Conservation (phyloP, 2,888 invertebrate species). For the Heliconius aoede region DNA sequence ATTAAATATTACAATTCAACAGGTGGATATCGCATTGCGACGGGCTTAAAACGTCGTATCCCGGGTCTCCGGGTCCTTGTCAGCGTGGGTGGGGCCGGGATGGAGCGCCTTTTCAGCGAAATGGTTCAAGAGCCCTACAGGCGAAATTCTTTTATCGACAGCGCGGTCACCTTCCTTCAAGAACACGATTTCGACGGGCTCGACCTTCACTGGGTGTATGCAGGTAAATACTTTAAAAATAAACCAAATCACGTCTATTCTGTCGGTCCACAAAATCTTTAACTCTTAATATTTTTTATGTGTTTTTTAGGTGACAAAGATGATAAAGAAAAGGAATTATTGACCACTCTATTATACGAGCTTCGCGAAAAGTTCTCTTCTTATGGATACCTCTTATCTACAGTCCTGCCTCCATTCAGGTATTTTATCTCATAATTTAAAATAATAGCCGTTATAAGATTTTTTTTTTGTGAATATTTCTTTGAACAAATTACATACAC, state of each 20-base stretch:
- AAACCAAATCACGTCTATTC: neutral
- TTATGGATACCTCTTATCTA: constrained; percentile 82
- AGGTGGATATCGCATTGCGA: constrained; percentile 89
- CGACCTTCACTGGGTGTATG: constrained; percentile 91
- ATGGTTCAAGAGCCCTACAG: constrained; percentile 84
- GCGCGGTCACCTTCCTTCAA: constrained; percentile 85
- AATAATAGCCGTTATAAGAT: neutral
- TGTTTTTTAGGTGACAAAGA: constrained; percentile 68
- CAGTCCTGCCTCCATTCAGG: constrained; percentile 84
- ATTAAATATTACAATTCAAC: constrained; percentile 26
- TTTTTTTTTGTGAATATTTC: neutral
- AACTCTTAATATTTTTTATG: neutral
- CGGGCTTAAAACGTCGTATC: constrained; percentile 86
- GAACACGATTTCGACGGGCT: constrained; percentile 91
- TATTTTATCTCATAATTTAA: constrained; percentile 52
- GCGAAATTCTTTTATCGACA: constrained; percentile 84
- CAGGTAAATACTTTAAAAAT: constrained; percentile 68
- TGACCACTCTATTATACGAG: constrained; percentile 84
- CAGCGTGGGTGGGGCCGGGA: constrained; percentile 89
- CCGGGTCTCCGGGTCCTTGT: constrained; percentile 88
- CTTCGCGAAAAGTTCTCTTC: constrained; percentile 84
- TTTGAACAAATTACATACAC: too few relatives aligned
- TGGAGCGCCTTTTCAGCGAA: constrained; percentile 84
- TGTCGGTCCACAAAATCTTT: neutral
- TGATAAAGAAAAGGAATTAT: constrained; percentile 81